Conservation (phyloP, 2,797 vertebrate species). For the Spinus pinus region DNA sequence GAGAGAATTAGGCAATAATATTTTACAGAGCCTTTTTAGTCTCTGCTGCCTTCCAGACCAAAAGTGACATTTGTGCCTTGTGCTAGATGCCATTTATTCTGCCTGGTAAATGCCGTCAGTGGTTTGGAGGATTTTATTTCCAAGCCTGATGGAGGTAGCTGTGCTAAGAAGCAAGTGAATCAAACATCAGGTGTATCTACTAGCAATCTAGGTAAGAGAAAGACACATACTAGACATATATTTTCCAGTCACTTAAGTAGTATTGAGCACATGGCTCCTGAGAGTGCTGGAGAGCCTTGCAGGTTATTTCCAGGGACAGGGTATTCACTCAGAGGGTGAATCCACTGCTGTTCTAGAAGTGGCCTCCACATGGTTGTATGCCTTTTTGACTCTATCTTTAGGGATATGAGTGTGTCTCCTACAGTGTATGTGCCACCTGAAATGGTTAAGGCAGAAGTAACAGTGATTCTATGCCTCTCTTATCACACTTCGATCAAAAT, state of each 20-base stretch:
- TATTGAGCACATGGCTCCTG: neutral
- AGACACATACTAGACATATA: rapidly evolving
- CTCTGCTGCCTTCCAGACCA: neutral
- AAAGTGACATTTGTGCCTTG: neutral
- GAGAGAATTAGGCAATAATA: neutral
- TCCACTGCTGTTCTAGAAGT: neutral
- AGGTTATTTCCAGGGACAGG: neutral
- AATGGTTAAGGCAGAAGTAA: neutral
- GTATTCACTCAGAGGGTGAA: neutral
- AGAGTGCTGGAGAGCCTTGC: neutral
- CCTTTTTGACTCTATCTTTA: neutral
- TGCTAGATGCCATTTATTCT: neutral
- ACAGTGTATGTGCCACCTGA: no score
- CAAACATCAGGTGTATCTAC: neutral
- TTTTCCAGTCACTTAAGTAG: neutral
- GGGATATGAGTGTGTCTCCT: neutral
- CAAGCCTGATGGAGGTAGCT: neutral
- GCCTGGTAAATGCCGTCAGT: neutral
- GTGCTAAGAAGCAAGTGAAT: neutral
- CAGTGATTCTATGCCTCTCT: neutral
- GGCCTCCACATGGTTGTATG: neutral
- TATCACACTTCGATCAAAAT: neutral
- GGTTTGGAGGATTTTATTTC: neutral
- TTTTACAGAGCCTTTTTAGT: neutral
- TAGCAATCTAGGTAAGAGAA: neutral